Percentiles rank a stretch among this genome's conserved stretches.
Conservation (phyloP, 2,888 invertebrate genomes). For the Gymnoscelis rufifasciata region DNA sequence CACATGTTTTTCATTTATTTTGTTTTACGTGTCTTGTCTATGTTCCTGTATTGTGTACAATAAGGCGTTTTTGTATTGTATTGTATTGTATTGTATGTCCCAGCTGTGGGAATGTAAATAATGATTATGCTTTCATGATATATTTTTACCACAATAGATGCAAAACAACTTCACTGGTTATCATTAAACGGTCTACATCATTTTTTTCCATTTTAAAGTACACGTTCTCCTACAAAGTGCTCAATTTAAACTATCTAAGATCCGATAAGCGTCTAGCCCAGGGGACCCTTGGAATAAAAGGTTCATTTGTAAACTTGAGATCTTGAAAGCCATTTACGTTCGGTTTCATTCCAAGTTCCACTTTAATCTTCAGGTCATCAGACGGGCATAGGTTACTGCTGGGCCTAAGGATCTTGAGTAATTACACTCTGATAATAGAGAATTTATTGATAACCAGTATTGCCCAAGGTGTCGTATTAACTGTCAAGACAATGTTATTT, state of each 20-base stretch:
- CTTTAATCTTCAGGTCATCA: conserved; percentile 4
- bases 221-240: conserved; percentile 3
- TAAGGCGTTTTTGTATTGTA: too few relatives aligned
- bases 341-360: conserved; percentile 3
- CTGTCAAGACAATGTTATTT: too few relatives aligned
- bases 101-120: too few relatives aligned
- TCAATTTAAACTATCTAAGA: conserved; percentile 3
- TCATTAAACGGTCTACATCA: neutral
- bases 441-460: too few relatives aligned
- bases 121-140: too few relatives aligned
- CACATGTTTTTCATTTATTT: too few relatives aligned
- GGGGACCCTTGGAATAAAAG: conserved; percentile 5
- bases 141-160: too few relatives aligned
- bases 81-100: too few relatives aligned
- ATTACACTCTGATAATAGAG: neutral
- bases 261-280: conserved; percentile 1
- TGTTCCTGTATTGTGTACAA: too few relatives aligned
- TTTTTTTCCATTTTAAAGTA: neutral
- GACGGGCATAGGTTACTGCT: neutral
- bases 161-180: too few relatives aligned
- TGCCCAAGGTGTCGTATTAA: too few relatives aligned
- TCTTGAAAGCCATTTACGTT: conserved; percentile 5
- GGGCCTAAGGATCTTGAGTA: neutral
- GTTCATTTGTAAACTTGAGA: conserved; percentile 7
- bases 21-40: too few relatives aligned